Evolutionary conservation across 2,888 invertebrate species (phyloP).

Genomic region (Anoncus sp.): DNA sequence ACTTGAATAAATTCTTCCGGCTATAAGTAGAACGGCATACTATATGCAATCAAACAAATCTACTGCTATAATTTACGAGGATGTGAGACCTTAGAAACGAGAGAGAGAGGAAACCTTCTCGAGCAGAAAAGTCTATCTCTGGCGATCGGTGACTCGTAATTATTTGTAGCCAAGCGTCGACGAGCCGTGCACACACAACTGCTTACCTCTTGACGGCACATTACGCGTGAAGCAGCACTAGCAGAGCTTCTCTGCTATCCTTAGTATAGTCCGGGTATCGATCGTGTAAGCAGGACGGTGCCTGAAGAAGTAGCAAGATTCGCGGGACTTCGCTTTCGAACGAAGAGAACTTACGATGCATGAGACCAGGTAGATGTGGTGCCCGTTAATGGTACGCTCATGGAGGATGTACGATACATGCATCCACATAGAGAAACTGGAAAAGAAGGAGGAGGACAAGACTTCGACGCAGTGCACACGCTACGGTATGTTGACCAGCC

Average conservation of each 20-base stretch:
- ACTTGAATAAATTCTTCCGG: conserved; percentile 25
- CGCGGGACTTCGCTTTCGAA: conserved; percentile 39
- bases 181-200: conserved; percentile 19
- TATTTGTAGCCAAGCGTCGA: conserved; percentile 42
- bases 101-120: conserved; percentile 8
- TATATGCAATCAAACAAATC: conserved; percentile 30
- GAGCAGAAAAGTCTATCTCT: conserved; percentile 19
- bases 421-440: conserved; percentile 40
- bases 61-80: conserved; percentile 40
- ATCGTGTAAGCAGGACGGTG: conserved; percentile 23
- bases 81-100: neutral
- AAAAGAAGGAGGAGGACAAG: conserved; percentile 25
- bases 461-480: conserved; percentile 70
- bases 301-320: conserved; percentile 26
- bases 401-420: conserved; percentile 38
- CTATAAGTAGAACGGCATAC: conserved; percentile 19
- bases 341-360: conserved; percentile 24
- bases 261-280: conserved; percentile 16
- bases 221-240: conserved; percentile 31
- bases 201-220: conserved; percentile 38
- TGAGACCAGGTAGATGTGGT: conserved; percentile 46
- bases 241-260: conserved; percentile 35
- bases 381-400: conserved; percentile 77
- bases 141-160: conserved; percentile 49
- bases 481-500: conserved; percentile 72